Evolutionary conservation across 1,140 invertebrate genomes (phyloP).

Genomic region (Lepidotrigona ventralis): DNA sequence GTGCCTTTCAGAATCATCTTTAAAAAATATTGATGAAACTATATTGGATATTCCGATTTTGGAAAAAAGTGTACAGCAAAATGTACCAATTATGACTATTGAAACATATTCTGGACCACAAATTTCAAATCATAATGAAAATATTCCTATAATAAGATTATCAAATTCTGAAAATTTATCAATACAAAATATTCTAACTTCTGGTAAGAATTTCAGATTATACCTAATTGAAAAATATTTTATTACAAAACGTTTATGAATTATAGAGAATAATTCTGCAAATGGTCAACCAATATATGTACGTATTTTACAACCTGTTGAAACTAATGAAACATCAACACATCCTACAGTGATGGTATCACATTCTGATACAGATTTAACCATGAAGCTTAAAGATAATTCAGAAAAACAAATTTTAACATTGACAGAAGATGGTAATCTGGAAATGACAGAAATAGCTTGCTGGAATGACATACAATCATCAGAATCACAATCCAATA

Average conservation of each 20-base stretch:
- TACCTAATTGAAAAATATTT: neutral
- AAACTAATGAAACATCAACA: conserved; percentile 34
- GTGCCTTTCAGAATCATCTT: conserved; percentile 39
- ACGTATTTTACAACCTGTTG: conserved; percentile 56
- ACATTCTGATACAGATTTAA: conserved; percentile 35
- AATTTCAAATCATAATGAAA: conserved; percentile 46
- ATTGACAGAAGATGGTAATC: conserved; percentile 64
- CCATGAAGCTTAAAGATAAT: conserved; percentile 45
- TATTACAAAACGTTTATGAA: conserved; percentile 7
- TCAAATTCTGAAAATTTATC: conserved; percentile 43
- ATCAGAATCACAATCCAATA: conserved; percentile 17
- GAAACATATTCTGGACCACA: conserved; percentile 37
- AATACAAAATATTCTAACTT: conserved; percentile 53
- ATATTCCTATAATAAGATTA: conserved; percentile 56
- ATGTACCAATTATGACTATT: conserved; percentile 38
- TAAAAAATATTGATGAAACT: conserved; percentile 4
- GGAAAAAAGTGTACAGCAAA: conserved; percentile 26
- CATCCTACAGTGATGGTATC: conserved; percentile 28
- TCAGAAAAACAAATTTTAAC: conserved; percentile 60
- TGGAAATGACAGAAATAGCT: conserved; percentile 62
- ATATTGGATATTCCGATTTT: conserved; percentile 16
- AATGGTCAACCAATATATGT: conserved; percentile 51
- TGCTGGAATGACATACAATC: conserved; percentile 55
- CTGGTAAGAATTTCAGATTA: conserved; percentile 46
- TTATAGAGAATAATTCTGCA: conserved; percentile 37